Percentiles rank a stretch among this genome's conserved stretches.
These are phyloP conservation scores for Neosilurus hyrtlii DNA, from an alignment of 2,797 vertebrate genomes.

Conservation along the genomic window DNA sequence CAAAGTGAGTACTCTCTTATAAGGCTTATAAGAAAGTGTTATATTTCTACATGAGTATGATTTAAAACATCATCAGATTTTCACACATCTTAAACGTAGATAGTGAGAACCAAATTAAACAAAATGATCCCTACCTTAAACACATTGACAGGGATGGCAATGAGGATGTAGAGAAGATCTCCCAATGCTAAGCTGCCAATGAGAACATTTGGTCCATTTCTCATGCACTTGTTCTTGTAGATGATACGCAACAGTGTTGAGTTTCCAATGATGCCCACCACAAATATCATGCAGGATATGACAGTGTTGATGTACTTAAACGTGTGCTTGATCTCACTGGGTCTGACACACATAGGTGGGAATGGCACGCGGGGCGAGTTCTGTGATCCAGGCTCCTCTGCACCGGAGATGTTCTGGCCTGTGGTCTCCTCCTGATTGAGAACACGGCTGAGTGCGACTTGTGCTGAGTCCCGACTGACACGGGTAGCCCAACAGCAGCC, in stretches of 20 bases:
- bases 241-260: constrained; percentile 86
- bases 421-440: constrained; percentile 28
- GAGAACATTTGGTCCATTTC: constrained; percentile 86
- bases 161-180: constrained; percentile 86
- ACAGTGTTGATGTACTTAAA: constrained; percentile 88
- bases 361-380: constrained; percentile 51
- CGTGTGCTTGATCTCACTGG: constrained; percentile 75
- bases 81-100: too few species aligned
- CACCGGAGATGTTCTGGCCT: constrained; percentile 53
- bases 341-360: constrained; percentile 76
- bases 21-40: too few species aligned
- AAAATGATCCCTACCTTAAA: constrained; percentile 66
- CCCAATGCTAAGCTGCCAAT: constrained; percentile 87
- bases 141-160: constrained; percentile 84
- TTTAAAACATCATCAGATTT: too few species aligned
- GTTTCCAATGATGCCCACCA: constrained; percentile 87
- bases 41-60: too few species aligned
- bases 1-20: too few species aligned
- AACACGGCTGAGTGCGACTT: not conserved
- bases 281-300: constrained; percentile 83
- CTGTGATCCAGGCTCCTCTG: constrained; percentile 32
- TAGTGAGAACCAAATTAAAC: too few species aligned
- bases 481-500: constrained; percentile 55
- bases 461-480: constrained; percentile 61
- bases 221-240: constrained; percentile 92